Base-by-base conservation (phyloP, 2,113 vertebrate genomes). In the Diphyllodes magnificus region DNA sequence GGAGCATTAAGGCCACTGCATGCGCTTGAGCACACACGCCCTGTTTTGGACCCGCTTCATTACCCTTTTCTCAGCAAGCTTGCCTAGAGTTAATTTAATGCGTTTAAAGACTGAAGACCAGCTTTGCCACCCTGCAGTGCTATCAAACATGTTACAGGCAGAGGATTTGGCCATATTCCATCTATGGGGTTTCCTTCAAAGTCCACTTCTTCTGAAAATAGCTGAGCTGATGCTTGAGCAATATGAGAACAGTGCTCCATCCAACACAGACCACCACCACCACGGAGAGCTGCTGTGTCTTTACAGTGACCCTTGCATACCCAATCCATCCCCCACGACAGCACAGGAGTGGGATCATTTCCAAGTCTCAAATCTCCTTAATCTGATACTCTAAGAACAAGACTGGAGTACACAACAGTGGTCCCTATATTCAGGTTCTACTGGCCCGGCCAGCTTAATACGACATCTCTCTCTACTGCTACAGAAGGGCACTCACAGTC, bases 391-490 rank as follows among this genome's bases (percentile, higher is more conserved):
- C 54, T 49, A n/a, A 20, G 28, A 72, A 88, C 5, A 65, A 47
- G 22, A 64, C 20, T n/a, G 6, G 15, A 88, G 13, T 13, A 33
- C 1, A 9, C 53, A 60, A 82, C 40, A 64, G n/a, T 12, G 19
- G 7, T 59, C 30, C 44, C 18, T 25, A 7, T 5, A 45, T 39
- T 60, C 59, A 76, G 15, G 33, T 80, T 70, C 42, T 45, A 9
- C 10, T 9, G 12, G n/a, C 20, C 45, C 31, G 23, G 13, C 49
- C 39, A 73, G 45, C 10, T 68, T 68, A 72, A 49, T 11, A 56
- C 0, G 0, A 23, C 2, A 0, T 40, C 28, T 65, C 47, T 47
- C 39, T 33, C 9, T 8, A 54, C 47, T 75, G 69, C 42, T 35
- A 42, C 70, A 69, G 44, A 76, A 50, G 23, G 40, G 21, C 66